These are phyloP conservation scores for Vulpes ferrilata DNA, from an alignment of 2,113 vertebrate genomes.

Conservation along the genomic window DNA sequence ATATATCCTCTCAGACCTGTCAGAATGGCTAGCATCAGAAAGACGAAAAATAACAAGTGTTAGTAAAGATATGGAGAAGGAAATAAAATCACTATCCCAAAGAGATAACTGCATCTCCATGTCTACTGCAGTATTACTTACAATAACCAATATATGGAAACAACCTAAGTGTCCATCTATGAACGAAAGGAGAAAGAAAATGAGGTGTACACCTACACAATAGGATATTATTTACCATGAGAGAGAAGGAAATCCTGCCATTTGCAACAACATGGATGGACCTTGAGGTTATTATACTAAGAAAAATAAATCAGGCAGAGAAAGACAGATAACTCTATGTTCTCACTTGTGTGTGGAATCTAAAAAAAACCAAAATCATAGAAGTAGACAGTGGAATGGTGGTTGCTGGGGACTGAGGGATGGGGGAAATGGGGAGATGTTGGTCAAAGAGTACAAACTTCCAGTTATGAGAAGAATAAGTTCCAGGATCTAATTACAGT, in stretches of 20 bases:
- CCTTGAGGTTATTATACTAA: neutral
- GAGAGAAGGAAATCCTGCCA: neutral
- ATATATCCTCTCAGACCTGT: neutral
- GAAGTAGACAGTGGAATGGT: neutral
- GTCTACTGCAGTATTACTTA: neutral
- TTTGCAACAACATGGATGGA: neutral
- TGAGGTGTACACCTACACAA: rapidly evolving
- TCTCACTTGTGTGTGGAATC: neutral
- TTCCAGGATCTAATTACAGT: neutral
- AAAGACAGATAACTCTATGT: neutral
- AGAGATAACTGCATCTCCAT: neutral
- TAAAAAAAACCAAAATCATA: neutral
- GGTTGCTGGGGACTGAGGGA: neutral
- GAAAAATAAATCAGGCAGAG: neutral
- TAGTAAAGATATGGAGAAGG: neutral
- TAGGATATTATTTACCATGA: neutral
- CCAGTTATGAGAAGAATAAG: neutral
- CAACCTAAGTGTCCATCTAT: neutral
- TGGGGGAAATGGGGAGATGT: neutral
- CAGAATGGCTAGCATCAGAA: neutral
- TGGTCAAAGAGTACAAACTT: neutral
- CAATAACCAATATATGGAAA: neutral
- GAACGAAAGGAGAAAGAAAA: neutral
- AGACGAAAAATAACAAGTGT: neutral
- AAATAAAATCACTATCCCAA: neutral